Evolutionary conservation across 2,888 invertebrate genomes (phyloP).

Genomic region (Drosophila mimica): DNA sequence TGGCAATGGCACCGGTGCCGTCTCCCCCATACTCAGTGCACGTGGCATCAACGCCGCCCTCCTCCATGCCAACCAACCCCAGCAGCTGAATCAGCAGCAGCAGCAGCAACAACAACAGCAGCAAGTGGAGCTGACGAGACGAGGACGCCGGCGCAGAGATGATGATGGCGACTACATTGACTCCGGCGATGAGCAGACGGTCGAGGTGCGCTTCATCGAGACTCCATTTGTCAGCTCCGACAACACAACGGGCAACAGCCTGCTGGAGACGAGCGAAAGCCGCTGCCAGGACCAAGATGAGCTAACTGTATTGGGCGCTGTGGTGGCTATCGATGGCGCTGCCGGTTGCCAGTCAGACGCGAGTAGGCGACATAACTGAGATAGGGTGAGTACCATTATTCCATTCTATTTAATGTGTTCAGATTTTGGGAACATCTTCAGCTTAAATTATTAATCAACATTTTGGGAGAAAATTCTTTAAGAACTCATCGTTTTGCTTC

Average conservation of each 20-base stretch:
- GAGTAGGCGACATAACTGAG: conserved; percentile 74
- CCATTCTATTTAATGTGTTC: not conserved
- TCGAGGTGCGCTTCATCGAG: conserved; percentile 83
- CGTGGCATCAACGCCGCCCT: conserved; percentile 70
- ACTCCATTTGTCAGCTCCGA: conserved; percentile 84
- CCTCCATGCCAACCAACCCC: conserved; percentile 61
- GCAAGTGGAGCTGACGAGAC: conserved; percentile 74
- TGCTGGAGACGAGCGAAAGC: conserved; percentile 72
- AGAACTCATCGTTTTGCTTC: not conserved
- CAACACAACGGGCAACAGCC: conserved; percentile 81
- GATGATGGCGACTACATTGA: conserved; percentile 77
- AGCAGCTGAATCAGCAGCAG: conserved; percentile 51
- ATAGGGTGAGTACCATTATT: conserved; percentile 72
- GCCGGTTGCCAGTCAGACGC: conserved; percentile 9
- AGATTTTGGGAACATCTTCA: too few species aligned
- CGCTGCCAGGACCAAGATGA: conserved; percentile 56
- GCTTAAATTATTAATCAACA: not conserved
- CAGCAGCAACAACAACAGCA: conserved; percentile 62
- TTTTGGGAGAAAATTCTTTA: not conserved
- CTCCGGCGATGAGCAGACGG: conserved; percentile 82
- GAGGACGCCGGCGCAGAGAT: conserved; percentile 56
- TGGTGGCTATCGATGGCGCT: conserved; percentile 32
- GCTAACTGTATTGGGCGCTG: conserved; percentile 43
- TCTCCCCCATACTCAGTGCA: conserved; percentile 74
- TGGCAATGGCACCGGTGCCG: conserved; percentile 79